Evolutionary conservation across 2,888 invertebrate genomes (phyloP), one percentile per base, ranked within the genome.

Genomic region (Cerastoderma edule): DNA sequence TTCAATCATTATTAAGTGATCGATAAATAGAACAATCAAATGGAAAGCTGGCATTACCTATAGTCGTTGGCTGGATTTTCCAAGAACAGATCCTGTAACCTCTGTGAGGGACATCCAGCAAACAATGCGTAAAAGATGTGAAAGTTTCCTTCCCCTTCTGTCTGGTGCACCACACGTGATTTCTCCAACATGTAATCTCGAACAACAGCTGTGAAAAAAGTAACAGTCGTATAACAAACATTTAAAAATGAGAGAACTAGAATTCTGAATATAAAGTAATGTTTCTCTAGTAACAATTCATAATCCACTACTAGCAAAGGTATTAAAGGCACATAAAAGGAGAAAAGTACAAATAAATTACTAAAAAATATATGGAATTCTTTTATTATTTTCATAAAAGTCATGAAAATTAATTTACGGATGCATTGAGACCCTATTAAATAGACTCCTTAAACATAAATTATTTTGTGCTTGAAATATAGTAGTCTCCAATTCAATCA

Each of bases 131-230:
- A 91, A 74, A 92, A 92, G 5, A 91, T 87, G 78, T 92, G 92
- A 75, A 92, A 92, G 67, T 89, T 92, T 16, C 88, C 86, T 69
- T 92, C 92, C 0, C 86, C 85, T 0, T 74, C 33, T 24, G 75
- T 83, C 63, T 89, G 90, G 48, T 78, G 84, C 6, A 91, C 89
- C 5, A 92, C 88, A 19, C 92, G 80, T 1, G 90, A 90, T 72
- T 92, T 92, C 86, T 92, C 92, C 63, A 92, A 67, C 80, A 92
- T 87, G 77, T 92, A 92, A 69, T 91, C 92, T 30, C 86, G 78
- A 5, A 92, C 86, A 10, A 87, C 87, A 6, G 89, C 91, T 86
- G 80, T n/a, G 73, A 8, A 56, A 32, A 33, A 22, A 56, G 22
- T 64, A 13, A 67, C 13, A n/a, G n/a, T n/a, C n/a, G n/a, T n/a